These are phyloP conservation scores for Aldabrachelys gigantea DNA, from an alignment of 2,113 vertebrate genomes.

Conservation along the genomic window DNA sequence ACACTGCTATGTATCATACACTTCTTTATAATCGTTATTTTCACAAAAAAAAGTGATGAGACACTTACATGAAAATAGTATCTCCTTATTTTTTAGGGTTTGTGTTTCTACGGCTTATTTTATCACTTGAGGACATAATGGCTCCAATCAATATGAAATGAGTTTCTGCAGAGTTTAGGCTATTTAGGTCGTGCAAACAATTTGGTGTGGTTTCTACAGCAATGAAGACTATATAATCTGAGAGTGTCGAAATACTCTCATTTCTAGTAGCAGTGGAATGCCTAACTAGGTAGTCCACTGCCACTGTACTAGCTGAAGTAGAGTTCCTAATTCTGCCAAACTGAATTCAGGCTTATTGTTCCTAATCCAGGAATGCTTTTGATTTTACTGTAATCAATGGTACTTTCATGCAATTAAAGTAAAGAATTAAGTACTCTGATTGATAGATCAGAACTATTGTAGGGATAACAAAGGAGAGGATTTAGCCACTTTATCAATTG, in stretches of 20 bases:
- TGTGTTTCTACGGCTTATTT: neutral
- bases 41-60: neutral
- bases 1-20: neutral
- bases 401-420: too few species aligned
- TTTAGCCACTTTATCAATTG: neutral
- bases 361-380: neutral
- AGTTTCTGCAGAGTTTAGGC: neutral
- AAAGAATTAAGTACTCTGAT: too few species aligned
- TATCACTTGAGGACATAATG: neutral
- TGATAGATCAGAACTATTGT: too few species aligned
- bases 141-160: neutral
- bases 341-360: neutral
- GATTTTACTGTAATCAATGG: neutral
- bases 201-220: neutral
- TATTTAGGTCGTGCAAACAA: neutral
- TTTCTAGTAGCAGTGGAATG: neutral
- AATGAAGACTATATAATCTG: neutral
- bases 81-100: neutral
- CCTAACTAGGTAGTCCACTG: neutral
- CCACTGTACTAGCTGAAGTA: neutral
- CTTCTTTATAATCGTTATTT: neutral
- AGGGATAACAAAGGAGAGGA: neutral
- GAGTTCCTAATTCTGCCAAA: neutral
- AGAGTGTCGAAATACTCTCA: neutral
- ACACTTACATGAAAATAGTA: neutral